Evolutionary conservation across 2,113 vertebrate species (phyloP).

Genomic region (Hymenochirus boettgeri): DNA sequence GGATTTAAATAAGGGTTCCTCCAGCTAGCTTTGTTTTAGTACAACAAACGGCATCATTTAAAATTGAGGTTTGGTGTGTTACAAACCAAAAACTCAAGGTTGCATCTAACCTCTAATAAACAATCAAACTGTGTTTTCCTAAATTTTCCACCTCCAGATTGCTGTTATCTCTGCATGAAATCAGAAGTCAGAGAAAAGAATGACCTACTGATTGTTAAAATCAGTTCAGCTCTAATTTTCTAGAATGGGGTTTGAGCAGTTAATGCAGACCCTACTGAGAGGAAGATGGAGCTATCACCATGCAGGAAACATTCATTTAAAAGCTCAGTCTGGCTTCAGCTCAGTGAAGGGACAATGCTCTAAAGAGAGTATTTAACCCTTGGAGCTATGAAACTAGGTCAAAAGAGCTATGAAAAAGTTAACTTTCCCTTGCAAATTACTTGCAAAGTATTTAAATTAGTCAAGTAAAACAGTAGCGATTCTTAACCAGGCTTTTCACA

Average conservation of each 20-base stretch:
- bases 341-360: slow-evolving; percentile 47
- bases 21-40: no score
- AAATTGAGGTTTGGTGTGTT: slow-evolving; percentile 43
- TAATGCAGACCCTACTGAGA: slow-evolving; percentile 67
- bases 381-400: slow-evolving; percentile 60
- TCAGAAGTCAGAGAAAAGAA: slow-evolving; percentile 57
- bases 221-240: slow-evolving; percentile 69
- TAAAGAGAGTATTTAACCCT: slow-evolving; percentile 50
- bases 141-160: slow-evolving; percentile 51
- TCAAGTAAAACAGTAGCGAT: no score
- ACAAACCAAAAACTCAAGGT: slow-evolving; percentile 53
- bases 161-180: slow-evolving; percentile 63
- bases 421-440: slow-evolving; percentile 46
- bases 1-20: no score
- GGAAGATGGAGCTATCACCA: slow-evolving; percentile 61
- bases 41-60: slow-evolving; percentile 54
- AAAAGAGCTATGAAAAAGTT: slow-evolving; percentile 54
- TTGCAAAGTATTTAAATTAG: no score
- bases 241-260: slow-evolving; percentile 67
- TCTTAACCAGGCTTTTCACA: no score
- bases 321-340: slow-evolving; percentile 52
- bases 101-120: slow-evolving; percentile 58
- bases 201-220: slow-evolving; percentile 67
- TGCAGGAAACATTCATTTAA: slow-evolving; percentile 54
- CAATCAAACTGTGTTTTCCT: slow-evolving; percentile 48